Percentiles rank a stretch among this genome's conserved stretches.
These are phyloP conservation scores for Miniopterus natalensis DNA, from an alignment of 2,113 vertebrate genomes.

Conservation along the genomic window DNA sequence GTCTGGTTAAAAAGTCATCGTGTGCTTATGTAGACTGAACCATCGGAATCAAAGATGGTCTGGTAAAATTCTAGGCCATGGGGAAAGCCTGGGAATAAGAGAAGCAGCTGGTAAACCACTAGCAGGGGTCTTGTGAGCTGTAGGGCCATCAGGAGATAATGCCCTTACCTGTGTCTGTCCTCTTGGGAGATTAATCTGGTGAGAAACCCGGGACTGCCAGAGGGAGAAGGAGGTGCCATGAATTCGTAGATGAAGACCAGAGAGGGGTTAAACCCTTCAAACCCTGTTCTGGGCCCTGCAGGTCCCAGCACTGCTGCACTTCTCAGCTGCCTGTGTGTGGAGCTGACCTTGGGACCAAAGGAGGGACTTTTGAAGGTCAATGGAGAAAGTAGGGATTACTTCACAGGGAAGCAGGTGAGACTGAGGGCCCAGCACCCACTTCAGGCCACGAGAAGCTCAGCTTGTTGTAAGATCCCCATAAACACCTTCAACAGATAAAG, in stretches of 20 bases:
- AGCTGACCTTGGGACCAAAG: background rate
- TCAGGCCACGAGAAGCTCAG: background rate
- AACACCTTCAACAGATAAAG: background rate
- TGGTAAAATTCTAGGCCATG: background rate
- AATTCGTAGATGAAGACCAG: background rate
- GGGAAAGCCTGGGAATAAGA: background rate
- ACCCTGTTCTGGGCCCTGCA: background rate
- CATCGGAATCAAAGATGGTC: background rate
- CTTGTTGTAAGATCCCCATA: background rate
- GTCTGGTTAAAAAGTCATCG: background rate
- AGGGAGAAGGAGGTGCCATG: background rate
- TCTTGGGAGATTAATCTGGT: background rate
- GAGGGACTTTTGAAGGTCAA: background rate
- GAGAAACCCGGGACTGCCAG: background rate
- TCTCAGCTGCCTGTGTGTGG: rapidly evolving
- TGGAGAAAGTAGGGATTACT: background rate
- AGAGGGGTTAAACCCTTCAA: background rate
- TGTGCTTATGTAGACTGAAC: background rate
- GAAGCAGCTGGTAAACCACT: background rate
- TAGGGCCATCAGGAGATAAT: background rate
- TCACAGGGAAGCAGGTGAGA: background rate
- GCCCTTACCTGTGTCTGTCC: background rate
- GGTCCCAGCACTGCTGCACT: background rate
- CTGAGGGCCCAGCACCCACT: background rate
- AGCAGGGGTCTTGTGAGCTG: background rate